These are phyloP conservation scores for Aurelia coerulea DNA, from an alignment of 30 jellyfish, hydroid and myxozoan genomes.

Conservation along the genomic window DNA sequence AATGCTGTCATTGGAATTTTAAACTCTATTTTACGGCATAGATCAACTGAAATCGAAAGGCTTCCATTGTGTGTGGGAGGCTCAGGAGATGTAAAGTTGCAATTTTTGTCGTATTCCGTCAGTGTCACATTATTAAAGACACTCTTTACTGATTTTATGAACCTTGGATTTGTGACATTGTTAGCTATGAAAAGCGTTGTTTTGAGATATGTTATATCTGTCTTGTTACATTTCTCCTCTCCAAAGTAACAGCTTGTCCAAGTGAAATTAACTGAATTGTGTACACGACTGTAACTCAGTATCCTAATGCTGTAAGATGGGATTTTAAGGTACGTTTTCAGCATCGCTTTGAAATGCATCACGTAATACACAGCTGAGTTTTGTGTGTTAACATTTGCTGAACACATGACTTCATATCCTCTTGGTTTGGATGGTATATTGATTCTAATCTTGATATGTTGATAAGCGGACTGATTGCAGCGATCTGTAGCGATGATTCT, in stretches of 20 bases:
- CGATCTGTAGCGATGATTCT: constrained; percentile 49
- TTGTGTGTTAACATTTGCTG: constrained; percentile 13
- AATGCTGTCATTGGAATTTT: constrained; percentile 44
- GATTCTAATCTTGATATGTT: constrained; percentile 16
- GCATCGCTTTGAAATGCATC: constrained; percentile 18
- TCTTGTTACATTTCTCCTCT: constrained; percentile 27
- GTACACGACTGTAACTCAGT: constrained; percentile 31
- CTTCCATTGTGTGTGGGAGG: constrained; percentile 34
- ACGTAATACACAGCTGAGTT: constrained; percentile 41
- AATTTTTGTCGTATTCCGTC: constrained; percentile 38
- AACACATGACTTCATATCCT: constrained; percentile 30
- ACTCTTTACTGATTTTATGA: constrained; percentile 12
- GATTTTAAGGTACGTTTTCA: constrained; percentile 13
- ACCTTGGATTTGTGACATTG: constrained; percentile 32
- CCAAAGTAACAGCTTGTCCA: constrained; percentile 36
- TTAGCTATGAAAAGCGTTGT: constrained; percentile 24
- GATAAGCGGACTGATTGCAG: constrained; percentile 51
- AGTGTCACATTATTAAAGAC: constrained; percentile 27
- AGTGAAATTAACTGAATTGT: neutral
- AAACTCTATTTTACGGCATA: constrained; percentile 37
- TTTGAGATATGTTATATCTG: constrained; percentile 30
- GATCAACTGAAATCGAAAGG: constrained; percentile 22
- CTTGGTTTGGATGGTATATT: constrained; percentile 3
- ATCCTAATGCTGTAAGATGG: constrained; percentile 19
- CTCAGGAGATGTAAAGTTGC: constrained; percentile 60